Evolutionary conservation across 2,113 vertebrate genomes (phyloP), one percentile per base, ranked within the genome.

Genomic region (Syrrhaptes paradoxus): DNA sequence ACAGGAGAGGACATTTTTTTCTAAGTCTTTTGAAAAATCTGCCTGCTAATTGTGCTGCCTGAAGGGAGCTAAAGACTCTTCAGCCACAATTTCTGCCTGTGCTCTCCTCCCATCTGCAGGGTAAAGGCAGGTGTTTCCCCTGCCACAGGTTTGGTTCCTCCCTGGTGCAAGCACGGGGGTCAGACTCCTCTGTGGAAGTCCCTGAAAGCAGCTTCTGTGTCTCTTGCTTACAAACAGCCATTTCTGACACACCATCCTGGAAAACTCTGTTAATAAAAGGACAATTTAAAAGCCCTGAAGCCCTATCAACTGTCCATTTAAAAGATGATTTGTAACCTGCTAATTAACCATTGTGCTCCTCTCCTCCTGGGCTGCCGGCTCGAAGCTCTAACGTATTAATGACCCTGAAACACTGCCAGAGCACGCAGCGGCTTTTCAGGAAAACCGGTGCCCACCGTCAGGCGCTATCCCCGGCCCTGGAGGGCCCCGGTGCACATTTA

Each of bases 271-370:
- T 89, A 93, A 87, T 91, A 91, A 93, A 91, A 87, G 61, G 55
- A 58, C 71, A 72, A 31, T 75, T 93, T 85, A 46, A 94, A 94
- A 92, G 67, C 78, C 77, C 84, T 10, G 55, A 96, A 91, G 79
- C 78, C 84, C 61, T 75, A 81, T 91, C 84, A 85, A 21, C 75
- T 85, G 74, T 59, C 85, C 72, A 74, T 93, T 96, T 93, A 87
- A 85, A 87, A 94, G 72, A 87, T 73, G 48, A 95, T 95, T 80
- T 95, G 81, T 66, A 90, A 93, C 84, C 66, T 93, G 67, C 83
- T 97, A 94, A 96, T 96, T 93, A 96, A 92, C 77, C 45, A 81
- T 57, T 65, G 85, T 91, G 81, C 58, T 95, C 78, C 34, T 15
- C 79, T 70, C 59, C 74, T 83, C 58, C 72, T 34, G 57, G 43